These are phyloP conservation scores for Strongylocentrotus purpuratus DNA, from an alignment of 35 echinoderm and acorn worm genomes.

Conservation along the genomic window DNA sequence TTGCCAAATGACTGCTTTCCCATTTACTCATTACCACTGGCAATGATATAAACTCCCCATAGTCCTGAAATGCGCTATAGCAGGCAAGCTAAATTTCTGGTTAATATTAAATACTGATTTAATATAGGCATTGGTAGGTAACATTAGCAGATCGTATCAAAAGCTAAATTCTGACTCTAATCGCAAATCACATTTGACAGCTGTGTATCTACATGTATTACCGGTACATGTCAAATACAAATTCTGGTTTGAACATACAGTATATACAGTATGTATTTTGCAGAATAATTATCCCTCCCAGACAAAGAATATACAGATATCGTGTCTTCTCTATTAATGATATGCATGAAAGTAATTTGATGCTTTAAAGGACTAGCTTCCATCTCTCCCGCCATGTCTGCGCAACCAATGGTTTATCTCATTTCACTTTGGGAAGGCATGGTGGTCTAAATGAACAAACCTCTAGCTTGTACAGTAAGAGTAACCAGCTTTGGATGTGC, in stretches of 20 bases:
- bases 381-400: background rate
- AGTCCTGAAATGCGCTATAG: too few relatives aligned
- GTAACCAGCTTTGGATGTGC: background rate
- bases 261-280: background rate
- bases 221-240: background rate
- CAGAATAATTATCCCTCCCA: background rate
- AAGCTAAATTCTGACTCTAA: too few relatives aligned
- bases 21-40: too few relatives aligned
- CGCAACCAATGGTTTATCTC: background rate
- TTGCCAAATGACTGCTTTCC: too few relatives aligned
- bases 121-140: too few relatives aligned
- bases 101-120: too few relatives aligned
- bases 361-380: background rate
- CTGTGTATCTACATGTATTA: too few relatives aligned
- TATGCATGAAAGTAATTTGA: background rate
- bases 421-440: background rate
- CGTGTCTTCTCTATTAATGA: background rate
- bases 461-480: background rate
- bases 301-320: background rate
- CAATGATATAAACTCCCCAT: too few relatives aligned
- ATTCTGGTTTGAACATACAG: background rate
- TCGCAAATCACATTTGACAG: background rate
- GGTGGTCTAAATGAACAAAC: background rate
- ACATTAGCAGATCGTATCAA: too few relatives aligned
- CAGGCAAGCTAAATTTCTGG: too few relatives aligned